These are phyloP conservation scores for Vandiemenella viatica DNA, from an alignment of 2,888 invertebrate species.

Conservation along the genomic window DNA sequence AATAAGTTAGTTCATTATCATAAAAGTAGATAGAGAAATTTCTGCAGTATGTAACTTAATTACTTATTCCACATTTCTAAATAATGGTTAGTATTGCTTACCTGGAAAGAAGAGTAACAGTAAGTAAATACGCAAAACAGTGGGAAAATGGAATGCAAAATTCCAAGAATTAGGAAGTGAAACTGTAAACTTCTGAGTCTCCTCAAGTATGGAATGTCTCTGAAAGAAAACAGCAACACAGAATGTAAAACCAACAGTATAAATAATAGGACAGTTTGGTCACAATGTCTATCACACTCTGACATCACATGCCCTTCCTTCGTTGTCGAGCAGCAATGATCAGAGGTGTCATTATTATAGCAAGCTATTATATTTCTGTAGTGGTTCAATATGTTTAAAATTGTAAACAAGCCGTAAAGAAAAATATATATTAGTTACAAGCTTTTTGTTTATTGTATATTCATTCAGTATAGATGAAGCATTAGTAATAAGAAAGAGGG, in stretches of 20 bases:
- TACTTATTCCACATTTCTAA: not conserved
- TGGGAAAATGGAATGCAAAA: slow-evolving; percentile 72
- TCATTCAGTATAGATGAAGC: no score
- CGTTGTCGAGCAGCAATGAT: no score
- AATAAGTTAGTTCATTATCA: not conserved
- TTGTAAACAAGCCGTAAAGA: not conserved
- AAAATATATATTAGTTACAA: not conserved
- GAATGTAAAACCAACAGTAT: no score
- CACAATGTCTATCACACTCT: no score
- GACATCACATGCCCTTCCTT: no score
- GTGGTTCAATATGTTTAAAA: not conserved
- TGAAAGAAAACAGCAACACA: slow-evolving; percentile 21
- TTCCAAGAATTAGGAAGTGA: slow-evolving; percentile 73
- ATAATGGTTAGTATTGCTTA: slow-evolving; percentile 20
- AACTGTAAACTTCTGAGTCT: slow-evolving; percentile 59
- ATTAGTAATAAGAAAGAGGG: no score
- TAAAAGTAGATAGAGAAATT: not conserved
- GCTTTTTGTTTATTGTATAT: not conserved
- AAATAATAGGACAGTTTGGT: no score
- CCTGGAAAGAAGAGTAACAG: slow-evolving; percentile 59
- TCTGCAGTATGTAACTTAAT: not conserved
- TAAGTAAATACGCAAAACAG: slow-evolving; percentile 61
- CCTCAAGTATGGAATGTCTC: slow-evolving; percentile 79
- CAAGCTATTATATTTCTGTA: no score
- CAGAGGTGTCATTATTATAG: no score